Evolutionary conservation across 53 echinoderm and acorn worm species (phyloP), one percentile per base, ranked within the genome.

Genomic region (Antedon mediterranea): DNA sequence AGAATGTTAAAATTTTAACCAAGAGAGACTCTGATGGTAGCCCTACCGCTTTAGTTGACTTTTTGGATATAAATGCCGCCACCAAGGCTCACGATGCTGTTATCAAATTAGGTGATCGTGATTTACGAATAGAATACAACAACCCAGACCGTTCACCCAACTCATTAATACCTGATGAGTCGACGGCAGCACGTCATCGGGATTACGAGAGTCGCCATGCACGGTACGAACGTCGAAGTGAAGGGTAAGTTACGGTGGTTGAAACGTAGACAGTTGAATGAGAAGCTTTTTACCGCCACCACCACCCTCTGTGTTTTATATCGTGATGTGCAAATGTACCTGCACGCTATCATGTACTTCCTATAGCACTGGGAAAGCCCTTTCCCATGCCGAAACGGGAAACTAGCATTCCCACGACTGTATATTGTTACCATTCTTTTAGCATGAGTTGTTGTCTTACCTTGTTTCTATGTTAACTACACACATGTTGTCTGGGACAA

Each of bases 21-120:
- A 98, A 97, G 83, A 86, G 98, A 77, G 92, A 89, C 77, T 84
- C 84, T 73, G 98, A 98, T 82, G 98, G 98, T 73, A 83, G 89
- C 74, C 90, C 84, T 80, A 90, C 98, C 28, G 98, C 98, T 43
- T 98, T 90, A 82, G 98, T 98, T 81, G 98, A 98, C 90, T 98
- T 98, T 89, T 92, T 98, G 90, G 98, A 98, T 93, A 98, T 98
- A 88, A 93, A 93, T 71, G 92, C 92, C 82, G 98, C 98, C 79
- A 98, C 93, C 82, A 98, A 93, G 79, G 98, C 98, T 32, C 98
- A 98, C 74, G 98, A 93, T 78, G 86, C 98, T 42, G 83, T 93
- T 74, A 98, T 88, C 76, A 93, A 93, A 85, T 88, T 98, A 75
- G 92, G 93, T 26, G 98, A 98, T 43, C 88, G 93, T 28, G 92